Conservation (phyloP, 2,888 invertebrate genomes). For the Cheiracanthium punctorium region DNA sequence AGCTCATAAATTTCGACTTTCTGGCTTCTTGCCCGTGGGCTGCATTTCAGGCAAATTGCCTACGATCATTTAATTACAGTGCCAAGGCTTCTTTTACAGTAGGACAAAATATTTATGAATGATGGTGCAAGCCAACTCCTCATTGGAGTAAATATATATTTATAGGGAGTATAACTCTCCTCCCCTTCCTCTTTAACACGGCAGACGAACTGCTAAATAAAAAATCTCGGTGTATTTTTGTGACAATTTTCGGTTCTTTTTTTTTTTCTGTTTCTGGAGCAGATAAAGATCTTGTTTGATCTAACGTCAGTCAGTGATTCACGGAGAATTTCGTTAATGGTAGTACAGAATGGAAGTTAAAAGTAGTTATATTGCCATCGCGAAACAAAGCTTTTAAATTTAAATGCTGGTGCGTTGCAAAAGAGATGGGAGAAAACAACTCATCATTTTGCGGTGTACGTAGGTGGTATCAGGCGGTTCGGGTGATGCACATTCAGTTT, state of each 20-base stretch:
- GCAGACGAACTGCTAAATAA: background rate
- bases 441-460: too few species aligned
- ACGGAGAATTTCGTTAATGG: too few species aligned
- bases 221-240: constrained; percentile 36
- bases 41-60: constrained; percentile 63
- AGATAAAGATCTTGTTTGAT: too few species aligned
- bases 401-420: too few species aligned
- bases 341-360: too few species aligned
- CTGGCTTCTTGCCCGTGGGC: constrained; percentile 47
- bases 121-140: constrained; percentile 49
- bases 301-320: too few species aligned
- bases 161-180: constrained; percentile 40
- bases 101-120: constrained; percentile 68
- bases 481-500: too few species aligned
- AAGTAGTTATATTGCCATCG: too few species aligned
- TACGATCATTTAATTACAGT: constrained; percentile 65
- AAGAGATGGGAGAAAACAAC: too few species aligned
- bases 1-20: constrained; percentile 62
- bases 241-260: constrained; percentile 42
- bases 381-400: too few species aligned
- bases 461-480: too few species aligned
- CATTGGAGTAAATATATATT: constrained; percentile 54
- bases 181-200: background rate
- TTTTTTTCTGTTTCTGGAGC: too few species aligned
- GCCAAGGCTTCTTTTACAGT: constrained; percentile 59